A percentile compares a stretch with the other conserved stretches of the same genome.
phyloP scores from a whole-genome alignment of 2,888 invertebrate genomes.

The Hypselothyrea guttata region DNA sequence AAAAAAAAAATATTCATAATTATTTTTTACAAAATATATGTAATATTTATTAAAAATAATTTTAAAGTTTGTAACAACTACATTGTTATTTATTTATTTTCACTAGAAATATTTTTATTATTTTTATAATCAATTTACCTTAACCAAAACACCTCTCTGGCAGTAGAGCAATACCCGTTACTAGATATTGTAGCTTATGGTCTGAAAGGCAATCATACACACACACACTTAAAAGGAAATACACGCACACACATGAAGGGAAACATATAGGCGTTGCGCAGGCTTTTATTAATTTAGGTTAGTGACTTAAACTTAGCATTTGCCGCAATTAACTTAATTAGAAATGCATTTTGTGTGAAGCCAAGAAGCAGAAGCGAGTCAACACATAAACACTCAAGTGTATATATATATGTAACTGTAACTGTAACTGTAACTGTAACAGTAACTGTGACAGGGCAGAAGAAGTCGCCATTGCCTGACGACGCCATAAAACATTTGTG shows the following conservation, averaged over 20 bases:
- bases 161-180: no score
- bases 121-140: no score
- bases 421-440: constrained; percentile 14
- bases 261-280: constrained; percentile 25
- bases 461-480: constrained; percentile 14
- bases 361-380: constrained; percentile 27
- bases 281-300: constrained; percentile 74
- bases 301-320: constrained; percentile 75
- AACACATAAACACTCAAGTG: not conserved
- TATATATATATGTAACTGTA: not conserved
- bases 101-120: no score
- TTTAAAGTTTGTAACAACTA: no score
- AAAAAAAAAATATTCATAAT: no score
- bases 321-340: constrained; percentile 80
- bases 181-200: no score
- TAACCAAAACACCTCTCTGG: no score
- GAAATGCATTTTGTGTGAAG: constrained; percentile 69
- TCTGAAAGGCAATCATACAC: no score
- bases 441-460: constrained; percentile 4
- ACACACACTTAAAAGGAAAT: not conserved
- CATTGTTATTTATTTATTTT: no score
- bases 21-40: no score
- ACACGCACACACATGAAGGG: constrained; percentile 6
- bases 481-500: constrained; percentile 60
- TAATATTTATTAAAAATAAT: no score